phyloP scores from a whole-genome alignment of 2,797 vertebrate species.

The Cynopterus sphinx region DNA sequence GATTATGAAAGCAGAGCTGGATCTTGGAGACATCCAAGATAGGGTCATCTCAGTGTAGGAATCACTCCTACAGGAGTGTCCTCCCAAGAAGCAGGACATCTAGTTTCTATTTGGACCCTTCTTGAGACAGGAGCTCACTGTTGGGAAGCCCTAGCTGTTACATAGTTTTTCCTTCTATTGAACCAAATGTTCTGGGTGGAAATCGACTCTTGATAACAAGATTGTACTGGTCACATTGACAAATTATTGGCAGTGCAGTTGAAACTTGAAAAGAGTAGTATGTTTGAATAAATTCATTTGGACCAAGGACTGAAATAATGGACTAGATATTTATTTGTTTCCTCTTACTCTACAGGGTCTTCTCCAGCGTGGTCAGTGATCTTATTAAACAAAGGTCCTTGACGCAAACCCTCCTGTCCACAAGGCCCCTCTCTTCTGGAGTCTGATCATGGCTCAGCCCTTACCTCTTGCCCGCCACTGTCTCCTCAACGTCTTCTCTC shows the following conservation, averaged over 20 bases:
- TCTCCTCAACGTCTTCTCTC: neutral
- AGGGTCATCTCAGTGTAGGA: rapidly evolving
- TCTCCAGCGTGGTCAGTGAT: neutral
- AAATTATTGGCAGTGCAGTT: neutral
- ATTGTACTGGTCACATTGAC: no score
- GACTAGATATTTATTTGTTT: neutral
- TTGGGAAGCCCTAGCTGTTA: neutral
- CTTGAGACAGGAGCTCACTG: neutral
- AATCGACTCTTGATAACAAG: neutral
- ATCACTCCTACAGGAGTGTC: neutral
- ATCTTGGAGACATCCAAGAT: neutral
- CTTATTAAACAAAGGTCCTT: neutral
- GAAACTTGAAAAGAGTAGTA: neutral
- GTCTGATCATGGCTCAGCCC: rapidly evolving
- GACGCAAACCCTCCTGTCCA: neutral
- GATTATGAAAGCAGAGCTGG: neutral
- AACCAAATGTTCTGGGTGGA: neutral
- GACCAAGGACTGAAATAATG: neutral
- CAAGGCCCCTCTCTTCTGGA: neutral
- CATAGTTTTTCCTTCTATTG: neutral
- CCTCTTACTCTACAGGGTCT: neutral
- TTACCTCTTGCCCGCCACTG: neutral
- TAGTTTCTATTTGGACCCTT: neutral
- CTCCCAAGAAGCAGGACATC: rapidly evolving
- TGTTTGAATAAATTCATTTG: neutral